A percentile compares a stretch with the other conserved stretches of the same genome.
phyloP scores from a whole-genome alignment of 2,113 vertebrate genomes.

The Cephalopholis sonnerati region DNA sequence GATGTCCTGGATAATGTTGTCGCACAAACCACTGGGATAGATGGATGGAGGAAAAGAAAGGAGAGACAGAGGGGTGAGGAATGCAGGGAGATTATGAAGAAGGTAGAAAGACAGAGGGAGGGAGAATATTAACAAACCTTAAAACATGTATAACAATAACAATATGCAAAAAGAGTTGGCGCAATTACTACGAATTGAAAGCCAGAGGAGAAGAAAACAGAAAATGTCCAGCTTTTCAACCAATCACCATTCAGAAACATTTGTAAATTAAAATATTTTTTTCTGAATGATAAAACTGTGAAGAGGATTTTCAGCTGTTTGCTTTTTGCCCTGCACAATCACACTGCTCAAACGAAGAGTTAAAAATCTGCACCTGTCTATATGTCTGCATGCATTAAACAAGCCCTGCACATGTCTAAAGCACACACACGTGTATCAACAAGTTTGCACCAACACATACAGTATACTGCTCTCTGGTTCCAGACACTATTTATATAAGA shows the following conservation, averaged over 20 bases:
- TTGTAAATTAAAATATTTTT: too few relatives aligned
- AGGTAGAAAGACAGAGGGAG: neutral
- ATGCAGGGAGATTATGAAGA: neutral
- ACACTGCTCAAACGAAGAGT: too few relatives aligned
- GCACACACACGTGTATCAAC: neutral
- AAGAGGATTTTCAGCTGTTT: too few relatives aligned
- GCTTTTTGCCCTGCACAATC: neutral
- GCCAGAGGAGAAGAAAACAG: too few relatives aligned
- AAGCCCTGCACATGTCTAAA: neutral
- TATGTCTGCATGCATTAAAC: neutral
- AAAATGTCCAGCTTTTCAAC: too few relatives aligned
- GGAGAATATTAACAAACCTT: neutral
- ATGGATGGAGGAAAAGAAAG: neutral
- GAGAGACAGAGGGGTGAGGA: neutral
- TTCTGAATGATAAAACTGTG: too few relatives aligned
- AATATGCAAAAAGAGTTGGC: too few relatives aligned
- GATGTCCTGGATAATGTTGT: slow-evolving; percentile 94
- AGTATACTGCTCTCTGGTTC: neutral
- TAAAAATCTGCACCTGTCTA: neutral
- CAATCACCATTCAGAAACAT: too few relatives aligned
- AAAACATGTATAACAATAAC: neutral
- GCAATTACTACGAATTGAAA: too few relatives aligned
- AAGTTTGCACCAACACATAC: neutral
- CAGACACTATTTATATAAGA: neutral
- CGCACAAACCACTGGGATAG: slow-evolving; percentile 89